Conservation (phyloP, 2,113 vertebrate species). For the Acrocephalus kingi region DNA sequence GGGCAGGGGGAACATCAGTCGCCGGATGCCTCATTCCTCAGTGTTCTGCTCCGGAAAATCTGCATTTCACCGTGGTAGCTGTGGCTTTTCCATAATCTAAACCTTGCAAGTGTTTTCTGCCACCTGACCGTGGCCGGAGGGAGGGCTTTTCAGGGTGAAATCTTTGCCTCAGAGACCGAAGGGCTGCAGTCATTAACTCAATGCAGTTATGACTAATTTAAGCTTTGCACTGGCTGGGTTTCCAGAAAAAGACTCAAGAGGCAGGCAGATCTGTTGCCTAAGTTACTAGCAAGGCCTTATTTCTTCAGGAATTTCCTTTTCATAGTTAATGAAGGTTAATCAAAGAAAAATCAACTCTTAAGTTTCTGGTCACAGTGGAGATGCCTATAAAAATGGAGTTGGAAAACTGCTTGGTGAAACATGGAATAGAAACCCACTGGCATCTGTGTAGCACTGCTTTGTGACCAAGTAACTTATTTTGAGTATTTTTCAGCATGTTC, state of each 20-base stretch:
- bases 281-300: not conserved
- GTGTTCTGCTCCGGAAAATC: not conserved
- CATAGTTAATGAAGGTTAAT: not conserved
- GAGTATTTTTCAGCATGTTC: not conserved
- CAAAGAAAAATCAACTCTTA: not conserved
- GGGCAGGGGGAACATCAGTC: not conserved
- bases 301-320: not conserved
- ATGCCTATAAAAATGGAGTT: not conserved
- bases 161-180: not conserved
- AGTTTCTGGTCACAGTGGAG: not conserved
- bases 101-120: not conserved
- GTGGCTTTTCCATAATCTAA: not conserved
- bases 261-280: not conserved
- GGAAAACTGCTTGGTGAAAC: not conserved
- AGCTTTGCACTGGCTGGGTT: not conserved
- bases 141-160: not conserved
- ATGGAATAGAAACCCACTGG: not conserved
- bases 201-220: not conserved
- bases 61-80: not conserved
- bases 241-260: not conserved
- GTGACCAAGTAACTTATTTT: not conserved
- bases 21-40: rapidly evolving
- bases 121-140: not conserved
- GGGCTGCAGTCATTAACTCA: not conserved
- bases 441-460: not conserved